A percentile compares a stretch with the other conserved stretches of the same genome.
These are phyloP conservation scores for Ligdia adustata DNA, from an alignment of 2,888 invertebrate genomes.

Conservation along the genomic window DNA sequence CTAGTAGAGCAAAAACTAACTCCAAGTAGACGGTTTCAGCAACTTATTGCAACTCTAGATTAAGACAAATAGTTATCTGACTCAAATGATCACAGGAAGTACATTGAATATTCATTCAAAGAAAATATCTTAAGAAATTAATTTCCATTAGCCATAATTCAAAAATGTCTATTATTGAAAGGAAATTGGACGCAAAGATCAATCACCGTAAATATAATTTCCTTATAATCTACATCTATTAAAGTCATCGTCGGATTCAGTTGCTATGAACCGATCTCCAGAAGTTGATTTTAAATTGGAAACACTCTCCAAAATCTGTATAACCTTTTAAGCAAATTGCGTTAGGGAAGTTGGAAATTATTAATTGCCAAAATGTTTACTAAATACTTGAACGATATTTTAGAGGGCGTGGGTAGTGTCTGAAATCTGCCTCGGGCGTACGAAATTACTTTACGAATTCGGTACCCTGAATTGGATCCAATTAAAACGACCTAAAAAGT, in stretches of 20 bases:
- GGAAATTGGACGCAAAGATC: conserved; percentile 70
- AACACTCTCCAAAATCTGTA: conserved; percentile 24
- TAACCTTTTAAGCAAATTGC: conserved; percentile 28
- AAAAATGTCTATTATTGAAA: conserved; percentile 54
- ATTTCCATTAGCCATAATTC: conserved; percentile 56
- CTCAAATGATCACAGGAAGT: background rate
- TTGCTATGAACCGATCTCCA: conserved; percentile 49
- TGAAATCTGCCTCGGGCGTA: conserved; percentile 14
- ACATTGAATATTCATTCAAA: background rate
- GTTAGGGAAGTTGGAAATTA: conserved; percentile 26
- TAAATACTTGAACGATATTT: conserved; percentile 30
- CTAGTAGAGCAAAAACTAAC: conserved; percentile 6
- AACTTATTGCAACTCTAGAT: conserved; percentile 2
- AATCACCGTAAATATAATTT: conserved; percentile 60
- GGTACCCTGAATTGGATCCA: conserved; percentile 18
- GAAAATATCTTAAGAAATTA: conserved; percentile 39
- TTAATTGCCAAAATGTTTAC: conserved; percentile 31
- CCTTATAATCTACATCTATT: conserved; percentile 39
- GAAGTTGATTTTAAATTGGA: conserved; percentile 28
- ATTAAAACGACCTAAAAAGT: conserved; percentile 23
- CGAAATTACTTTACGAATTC: conserved; percentile 20
- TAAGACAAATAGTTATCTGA: conserved; percentile 10
- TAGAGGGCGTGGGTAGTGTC: conserved; percentile 24
- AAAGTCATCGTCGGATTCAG: conserved; percentile 43
- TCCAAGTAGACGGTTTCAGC: conserved; percentile 1